Percentiles rank a stretch among this genome's conserved stretches.
These are phyloP conservation scores for Xylocampa areola DNA, from an alignment of 2,888 invertebrate species.

Conservation along the genomic window DNA sequence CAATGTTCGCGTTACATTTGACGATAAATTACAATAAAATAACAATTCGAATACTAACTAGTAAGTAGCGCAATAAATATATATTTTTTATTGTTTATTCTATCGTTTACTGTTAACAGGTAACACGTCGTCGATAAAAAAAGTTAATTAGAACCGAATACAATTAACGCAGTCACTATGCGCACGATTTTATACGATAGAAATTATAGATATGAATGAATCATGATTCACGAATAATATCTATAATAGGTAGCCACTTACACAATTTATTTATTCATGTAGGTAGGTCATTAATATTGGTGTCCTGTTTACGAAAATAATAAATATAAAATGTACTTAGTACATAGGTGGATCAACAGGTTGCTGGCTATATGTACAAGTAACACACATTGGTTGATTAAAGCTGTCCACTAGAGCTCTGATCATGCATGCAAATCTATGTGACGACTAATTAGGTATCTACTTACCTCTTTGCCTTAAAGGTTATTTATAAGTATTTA, in stretches of 20 bases:
- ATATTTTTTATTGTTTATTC: slow-evolving; percentile 43
- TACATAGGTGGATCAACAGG: slow-evolving; percentile 9
- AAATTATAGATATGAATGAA: slow-evolving; percentile 31
- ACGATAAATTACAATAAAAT: slow-evolving; percentile 60
- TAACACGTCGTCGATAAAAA: slow-evolving; percentile 28
- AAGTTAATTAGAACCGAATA: slow-evolving; percentile 42
- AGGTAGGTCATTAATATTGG: neutral
- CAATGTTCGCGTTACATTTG: slow-evolving; percentile 54
- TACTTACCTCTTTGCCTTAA: no score
- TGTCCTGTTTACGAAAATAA: slow-evolving; percentile 9
- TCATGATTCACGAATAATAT: slow-evolving; percentile 24
- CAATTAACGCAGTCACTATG: slow-evolving; percentile 27
- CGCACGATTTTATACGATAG: slow-evolving; percentile 24
- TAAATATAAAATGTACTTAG: no score
- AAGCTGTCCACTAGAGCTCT: neutral
- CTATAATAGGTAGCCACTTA: no score
- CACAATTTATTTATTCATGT: slow-evolving; percentile 2
- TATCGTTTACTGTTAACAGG: slow-evolving; percentile 25
- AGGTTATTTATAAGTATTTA: no score
- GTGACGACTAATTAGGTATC: no score
- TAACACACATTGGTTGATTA: neutral
- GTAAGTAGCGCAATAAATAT: slow-evolving; percentile 49
- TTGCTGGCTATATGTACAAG: neutral
- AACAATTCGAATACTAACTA: slow-evolving; percentile 48
- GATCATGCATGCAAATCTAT: slow-evolving; percentile 10